phyloP scores from a whole-genome alignment of 2,113 vertebrate genomes.

The Hippocampus barbouri region DNA sequence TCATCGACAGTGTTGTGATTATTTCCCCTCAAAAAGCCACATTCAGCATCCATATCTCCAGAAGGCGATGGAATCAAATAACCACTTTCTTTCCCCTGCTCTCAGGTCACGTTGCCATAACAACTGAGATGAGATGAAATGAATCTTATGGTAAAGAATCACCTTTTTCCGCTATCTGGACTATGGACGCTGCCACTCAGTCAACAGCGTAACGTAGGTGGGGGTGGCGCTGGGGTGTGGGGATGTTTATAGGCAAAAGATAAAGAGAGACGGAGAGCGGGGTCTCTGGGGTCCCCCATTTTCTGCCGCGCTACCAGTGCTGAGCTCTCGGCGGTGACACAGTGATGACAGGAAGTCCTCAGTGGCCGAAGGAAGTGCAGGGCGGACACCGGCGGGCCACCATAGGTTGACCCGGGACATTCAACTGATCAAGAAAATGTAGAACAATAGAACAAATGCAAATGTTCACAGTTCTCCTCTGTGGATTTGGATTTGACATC shows the following conservation, averaged over 20 bases:
- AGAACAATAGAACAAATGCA: not conserved
- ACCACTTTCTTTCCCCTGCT: not conserved
- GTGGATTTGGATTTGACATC: not conserved
- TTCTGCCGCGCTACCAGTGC: conserved; percentile 28
- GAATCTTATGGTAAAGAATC: conserved; percentile 78
- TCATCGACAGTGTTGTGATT: not conserved
- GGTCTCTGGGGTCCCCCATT: conserved; percentile 10
- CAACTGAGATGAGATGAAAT: conserved; percentile 73
- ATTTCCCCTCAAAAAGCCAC: not conserved
- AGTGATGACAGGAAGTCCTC: conserved; percentile 36
- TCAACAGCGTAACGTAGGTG: not conserved
- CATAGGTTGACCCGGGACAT: conserved; percentile 8
- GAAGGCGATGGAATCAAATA: not conserved
- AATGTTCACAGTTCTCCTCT: not conserved
- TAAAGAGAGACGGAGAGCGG: not conserved
- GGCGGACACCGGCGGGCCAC: conserved; percentile 14
- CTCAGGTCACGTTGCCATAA: conserved; percentile 78
- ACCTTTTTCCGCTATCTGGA: conserved; percentile 75
- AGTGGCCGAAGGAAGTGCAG: conserved; percentile 20
- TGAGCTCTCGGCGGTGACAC: conserved; percentile 58
- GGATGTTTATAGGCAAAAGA: not conserved
- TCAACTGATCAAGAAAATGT: not conserved
- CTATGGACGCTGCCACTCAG: conserved; percentile 11
- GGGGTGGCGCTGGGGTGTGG: not conserved
- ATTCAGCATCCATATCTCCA: not conserved